phyloP scores from a whole-genome alignment of 2,113 vertebrate genomes.

The Nestor notabilis region DNA sequence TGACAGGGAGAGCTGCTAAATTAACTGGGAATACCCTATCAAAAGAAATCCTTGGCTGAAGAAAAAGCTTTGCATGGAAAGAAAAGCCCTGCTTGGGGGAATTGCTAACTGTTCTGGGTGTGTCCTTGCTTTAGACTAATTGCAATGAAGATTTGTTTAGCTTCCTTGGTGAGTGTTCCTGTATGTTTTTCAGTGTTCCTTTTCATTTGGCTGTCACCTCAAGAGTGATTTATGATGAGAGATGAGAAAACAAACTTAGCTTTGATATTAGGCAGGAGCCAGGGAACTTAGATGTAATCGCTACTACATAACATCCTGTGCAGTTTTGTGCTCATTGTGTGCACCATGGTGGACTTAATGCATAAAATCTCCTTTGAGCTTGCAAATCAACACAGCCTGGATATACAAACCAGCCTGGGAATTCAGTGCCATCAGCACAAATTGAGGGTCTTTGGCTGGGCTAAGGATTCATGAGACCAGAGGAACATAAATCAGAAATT shows the following conservation, averaged over 20 bases:
- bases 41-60: not conserved
- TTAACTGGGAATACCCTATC: not conserved
- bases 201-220: not conserved
- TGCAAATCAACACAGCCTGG: not conserved
- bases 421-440: not conserved
- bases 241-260: not conserved
- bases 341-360: rapidly evolving
- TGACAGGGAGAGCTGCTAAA: not conserved
- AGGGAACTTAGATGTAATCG: not conserved
- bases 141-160: not conserved
- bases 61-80: not conserved
- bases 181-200: not conserved
- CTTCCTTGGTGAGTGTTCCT: not conserved
- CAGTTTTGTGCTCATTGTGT: not conserved
- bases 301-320: not conserved
- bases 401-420: not conserved
- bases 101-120: not conserved
- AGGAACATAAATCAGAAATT: not conserved
- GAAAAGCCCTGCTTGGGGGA: not conserved
- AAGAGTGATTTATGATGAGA: not conserved
- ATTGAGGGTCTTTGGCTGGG: not conserved
- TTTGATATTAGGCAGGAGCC: not conserved
- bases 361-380: not conserved
- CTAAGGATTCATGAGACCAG: not conserved
- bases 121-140: not conserved